Evolutionary conservation across 1,140 invertebrate genomes (phyloP).

Genomic region (Drosophila sturtevanti): DNA sequence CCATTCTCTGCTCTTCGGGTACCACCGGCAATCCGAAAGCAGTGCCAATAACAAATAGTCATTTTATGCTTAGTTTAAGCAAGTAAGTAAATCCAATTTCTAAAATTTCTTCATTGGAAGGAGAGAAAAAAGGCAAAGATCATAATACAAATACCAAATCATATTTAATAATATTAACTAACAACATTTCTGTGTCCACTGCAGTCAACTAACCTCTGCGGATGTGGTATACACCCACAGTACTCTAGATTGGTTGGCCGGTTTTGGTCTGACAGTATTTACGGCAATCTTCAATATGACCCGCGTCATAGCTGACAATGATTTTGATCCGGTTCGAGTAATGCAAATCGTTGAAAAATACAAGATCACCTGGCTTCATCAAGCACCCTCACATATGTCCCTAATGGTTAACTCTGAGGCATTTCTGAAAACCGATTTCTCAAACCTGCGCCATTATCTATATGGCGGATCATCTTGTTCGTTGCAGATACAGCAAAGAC

Average conservation of each 20-base stretch:
- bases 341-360: constrained; percentile 9
- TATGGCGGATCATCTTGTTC: constrained; percentile 6
- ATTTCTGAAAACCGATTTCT: neutral
- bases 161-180: too few species aligned
- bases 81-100: neutral
- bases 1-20: constrained; percentile 85
- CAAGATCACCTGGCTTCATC: constrained; percentile 14
- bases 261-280: neutral
- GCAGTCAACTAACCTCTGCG: neutral
- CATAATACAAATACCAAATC: too few species aligned
- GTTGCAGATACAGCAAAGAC: neutral
- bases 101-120: too few species aligned
- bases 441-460: constrained; percentile 1
- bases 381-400: constrained; percentile 5
- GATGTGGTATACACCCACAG: constrained; percentile 21
- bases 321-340: neutral
- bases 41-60: constrained; percentile 86
- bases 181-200: neutral
- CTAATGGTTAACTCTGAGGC: neutral
- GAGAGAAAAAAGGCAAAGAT: too few species aligned
- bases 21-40: constrained; percentile 91
- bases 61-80: neutral
- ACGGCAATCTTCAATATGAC: constrained; percentile 3
- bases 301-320: constrained; percentile 14
- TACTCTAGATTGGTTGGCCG: constrained; percentile 30